phyloP scores from a whole-genome alignment of 1,140 invertebrate genomes.

The Pseudomyrmex sp. region DNA sequence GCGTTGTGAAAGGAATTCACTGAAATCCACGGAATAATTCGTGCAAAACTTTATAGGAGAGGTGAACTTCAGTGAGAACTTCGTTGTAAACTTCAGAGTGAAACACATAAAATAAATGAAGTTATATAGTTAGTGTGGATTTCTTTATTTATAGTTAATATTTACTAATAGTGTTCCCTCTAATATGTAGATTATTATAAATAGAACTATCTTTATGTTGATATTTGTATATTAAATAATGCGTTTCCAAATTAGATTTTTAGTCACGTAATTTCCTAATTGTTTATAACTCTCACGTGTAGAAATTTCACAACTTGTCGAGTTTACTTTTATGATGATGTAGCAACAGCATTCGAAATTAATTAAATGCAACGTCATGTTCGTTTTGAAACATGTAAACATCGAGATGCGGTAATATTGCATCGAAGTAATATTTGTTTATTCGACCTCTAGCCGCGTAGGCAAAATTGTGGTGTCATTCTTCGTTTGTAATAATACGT shows the following conservation, averaged over 20 bases:
- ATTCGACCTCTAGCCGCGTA: constrained; percentile 18
- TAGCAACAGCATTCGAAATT: constrained; percentile 20
- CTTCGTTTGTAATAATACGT: constrained; percentile 52
- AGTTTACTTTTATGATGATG: constrained; percentile 26
- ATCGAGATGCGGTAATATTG: constrained; percentile 43
- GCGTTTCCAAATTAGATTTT: constrained; percentile 5
- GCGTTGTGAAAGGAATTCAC: constrained; percentile 48
- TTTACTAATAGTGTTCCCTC: neutral
- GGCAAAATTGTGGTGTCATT: constrained; percentile 43
- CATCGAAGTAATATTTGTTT: constrained; percentile 46
- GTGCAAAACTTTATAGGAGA: constrained; percentile 39
- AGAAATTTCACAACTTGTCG: constrained; percentile 36
- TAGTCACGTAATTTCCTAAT: constrained; percentile 28
- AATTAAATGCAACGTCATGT: constrained; percentile 48
- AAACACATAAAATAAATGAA: neutral
- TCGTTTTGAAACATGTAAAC: constrained; percentile 15
- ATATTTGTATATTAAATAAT: constrained; percentile 9
- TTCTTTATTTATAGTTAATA: constrained; percentile 12
- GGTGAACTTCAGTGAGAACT: constrained; percentile 28
- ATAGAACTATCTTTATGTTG: neutral
- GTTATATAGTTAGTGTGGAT: neutral
- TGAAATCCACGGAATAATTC: constrained; percentile 46
- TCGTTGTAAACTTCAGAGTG: constrained; percentile 16
- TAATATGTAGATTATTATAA: neutral
- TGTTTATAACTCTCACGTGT: constrained; percentile 18